Evolutionary conservation across 2,113 vertebrate genomes (phyloP).

Genomic region (Microtus montanus): DNA sequence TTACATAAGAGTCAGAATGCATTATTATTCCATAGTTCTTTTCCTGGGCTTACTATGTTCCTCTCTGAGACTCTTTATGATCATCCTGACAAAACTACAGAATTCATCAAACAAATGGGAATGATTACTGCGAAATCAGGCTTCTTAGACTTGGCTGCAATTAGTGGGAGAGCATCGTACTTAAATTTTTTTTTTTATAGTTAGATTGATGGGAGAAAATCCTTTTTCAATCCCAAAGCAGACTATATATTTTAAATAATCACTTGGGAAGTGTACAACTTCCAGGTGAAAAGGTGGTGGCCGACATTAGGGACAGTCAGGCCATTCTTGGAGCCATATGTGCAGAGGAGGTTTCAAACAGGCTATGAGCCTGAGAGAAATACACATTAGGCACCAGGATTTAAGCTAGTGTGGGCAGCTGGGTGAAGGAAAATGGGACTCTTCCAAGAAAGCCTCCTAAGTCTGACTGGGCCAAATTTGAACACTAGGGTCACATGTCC

Average conservation of each 20-base stretch:
- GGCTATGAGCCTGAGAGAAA: background rate
- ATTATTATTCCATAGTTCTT: conserved; percentile 76
- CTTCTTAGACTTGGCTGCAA: conserved; percentile 88
- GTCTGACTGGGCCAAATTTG: background rate
- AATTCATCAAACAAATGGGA: conserved; percentile 88
- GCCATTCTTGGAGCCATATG: background rate
- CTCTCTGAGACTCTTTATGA: conserved; percentile 78
- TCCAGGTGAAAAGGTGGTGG: background rate
- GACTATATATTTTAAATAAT: conserved; percentile 88
- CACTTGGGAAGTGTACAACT: conserved; percentile 70
- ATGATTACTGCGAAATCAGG: conserved; percentile 93
- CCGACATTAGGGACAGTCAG: too few species aligned
- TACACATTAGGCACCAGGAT: too few species aligned
- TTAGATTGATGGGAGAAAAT: conserved; percentile 93
- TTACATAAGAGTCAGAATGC: conserved; percentile 75
- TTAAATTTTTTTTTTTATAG: conserved; percentile 92
- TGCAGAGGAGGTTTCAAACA: background rate
- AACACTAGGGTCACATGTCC: background rate
- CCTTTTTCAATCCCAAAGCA: conserved; percentile 89
- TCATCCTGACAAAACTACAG: conserved; percentile 82
- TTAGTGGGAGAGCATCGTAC: conserved; percentile 88
- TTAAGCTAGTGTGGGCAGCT: background rate
- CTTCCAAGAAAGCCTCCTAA: background rate
- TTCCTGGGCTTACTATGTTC: conserved; percentile 70
- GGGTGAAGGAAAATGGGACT: background rate